Evolutionary conservation across 2,888 invertebrate species (phyloP).

Genomic region (Brachypalpus laphriformis): DNA sequence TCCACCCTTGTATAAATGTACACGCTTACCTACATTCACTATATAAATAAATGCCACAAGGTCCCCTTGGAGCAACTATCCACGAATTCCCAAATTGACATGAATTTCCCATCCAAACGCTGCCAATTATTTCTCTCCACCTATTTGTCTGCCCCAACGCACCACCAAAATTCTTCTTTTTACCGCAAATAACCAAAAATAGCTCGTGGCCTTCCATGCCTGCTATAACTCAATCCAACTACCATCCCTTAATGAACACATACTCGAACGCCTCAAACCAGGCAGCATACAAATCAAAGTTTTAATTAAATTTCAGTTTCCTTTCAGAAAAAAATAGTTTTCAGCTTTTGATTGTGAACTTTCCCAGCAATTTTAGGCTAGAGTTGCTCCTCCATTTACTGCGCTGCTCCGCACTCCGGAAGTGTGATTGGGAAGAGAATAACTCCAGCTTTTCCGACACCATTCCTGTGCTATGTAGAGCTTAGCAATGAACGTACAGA

Average conservation of each 20-base stretch:
- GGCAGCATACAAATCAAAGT: constrained; percentile 35
- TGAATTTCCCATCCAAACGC: background rate
- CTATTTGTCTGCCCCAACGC: background rate
- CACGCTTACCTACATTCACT: no score
- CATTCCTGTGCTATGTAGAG: constrained; percentile 1
- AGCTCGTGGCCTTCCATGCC: background rate
- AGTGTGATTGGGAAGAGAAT: background rate
- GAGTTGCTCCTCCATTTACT: background rate
- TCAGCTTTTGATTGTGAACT: constrained; percentile 24
- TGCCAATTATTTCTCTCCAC: background rate
- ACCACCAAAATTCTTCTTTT: background rate
- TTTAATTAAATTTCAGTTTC: constrained; percentile 61
- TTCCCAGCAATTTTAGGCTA: background rate
- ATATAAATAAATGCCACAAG: background rate
- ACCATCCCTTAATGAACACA: background rate
- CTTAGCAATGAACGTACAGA: background rate
- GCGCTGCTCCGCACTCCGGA: background rate
- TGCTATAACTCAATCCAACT: background rate
- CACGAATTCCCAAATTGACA: background rate
- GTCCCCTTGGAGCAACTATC: background rate
- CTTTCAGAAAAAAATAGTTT: constrained; percentile 26
- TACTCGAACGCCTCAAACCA: background rate
- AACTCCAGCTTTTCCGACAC: constrained; percentile 31
- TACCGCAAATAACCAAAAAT: background rate
- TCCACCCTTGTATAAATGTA: no score